phyloP scores from a whole-genome alignment of 1,140 invertebrate genomes.

The Palaemon carinicauda region DNA sequence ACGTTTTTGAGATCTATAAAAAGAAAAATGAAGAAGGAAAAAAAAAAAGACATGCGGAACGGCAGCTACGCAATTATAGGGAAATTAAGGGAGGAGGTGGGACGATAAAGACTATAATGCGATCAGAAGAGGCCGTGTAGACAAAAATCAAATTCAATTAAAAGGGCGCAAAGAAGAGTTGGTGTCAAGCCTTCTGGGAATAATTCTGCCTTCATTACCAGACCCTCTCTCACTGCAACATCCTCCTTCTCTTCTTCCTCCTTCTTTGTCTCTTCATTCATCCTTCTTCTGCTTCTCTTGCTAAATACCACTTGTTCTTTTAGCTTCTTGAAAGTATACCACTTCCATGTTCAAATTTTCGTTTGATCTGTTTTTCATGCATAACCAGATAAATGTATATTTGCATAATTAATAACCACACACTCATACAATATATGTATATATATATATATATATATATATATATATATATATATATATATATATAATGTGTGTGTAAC shows the following conservation, averaged over 20 bases:
- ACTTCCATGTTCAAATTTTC: too few relatives aligned
- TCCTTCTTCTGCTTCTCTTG: neutral
- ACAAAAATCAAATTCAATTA: conserved; percentile 56
- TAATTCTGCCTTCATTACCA: conserved; percentile 51
- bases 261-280: neutral
- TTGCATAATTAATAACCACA: neutral
- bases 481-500: neutral
- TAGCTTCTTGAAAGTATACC: too few relatives aligned
- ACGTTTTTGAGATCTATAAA: neutral
- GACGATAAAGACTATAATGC: conserved; percentile 41
- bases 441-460: neutral
- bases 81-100: conserved; percentile 37
- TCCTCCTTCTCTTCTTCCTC: neutral
- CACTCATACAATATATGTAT: neutral
- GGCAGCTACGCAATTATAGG: conserved; percentile 51
- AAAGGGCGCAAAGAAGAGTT: conserved; percentile 45
- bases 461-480: neutral
- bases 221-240: neutral
- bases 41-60: conserved; percentile 16
- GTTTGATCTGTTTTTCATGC: neutral
- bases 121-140: conserved; percentile 38
- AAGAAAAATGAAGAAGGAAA: neutral
- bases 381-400: neutral
- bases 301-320: too few relatives aligned
- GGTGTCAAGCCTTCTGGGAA: conserved; percentile 50